A percentile compares a stretch with the other conserved stretches of the same genome.
Evolutionary conservation across 2,797 vertebrate genomes (phyloP).

Genomic region (Hemibagrus guttatus): DNA sequence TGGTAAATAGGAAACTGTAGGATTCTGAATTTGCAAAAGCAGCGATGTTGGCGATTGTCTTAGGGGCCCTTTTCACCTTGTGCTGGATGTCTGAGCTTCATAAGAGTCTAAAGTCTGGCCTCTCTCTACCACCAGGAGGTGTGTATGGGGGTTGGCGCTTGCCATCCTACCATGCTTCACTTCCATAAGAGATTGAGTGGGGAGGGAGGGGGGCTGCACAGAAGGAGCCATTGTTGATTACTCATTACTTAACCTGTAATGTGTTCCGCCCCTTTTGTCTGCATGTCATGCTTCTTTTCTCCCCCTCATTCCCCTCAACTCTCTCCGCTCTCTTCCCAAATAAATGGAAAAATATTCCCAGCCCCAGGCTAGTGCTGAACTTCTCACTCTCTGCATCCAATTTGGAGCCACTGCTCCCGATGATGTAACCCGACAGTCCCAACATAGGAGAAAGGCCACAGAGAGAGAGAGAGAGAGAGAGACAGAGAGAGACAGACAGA

Average conservation of each 20-base stretch:
- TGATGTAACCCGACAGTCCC: slow-evolving; percentile 74
- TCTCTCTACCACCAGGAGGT: slow-evolving; percentile 42
- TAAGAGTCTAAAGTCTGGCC: background rate
- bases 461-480: slow-evolving; percentile 59
- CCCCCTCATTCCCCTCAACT: slow-evolving; percentile 41
- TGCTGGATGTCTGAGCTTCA: slow-evolving; percentile 4
- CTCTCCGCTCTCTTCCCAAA: slow-evolving; percentile 62
- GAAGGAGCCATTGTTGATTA: slow-evolving; percentile 76
- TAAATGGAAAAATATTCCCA: slow-evolving; percentile 86
- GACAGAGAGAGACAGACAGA: slow-evolving; percentile 51
- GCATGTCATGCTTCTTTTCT: slow-evolving; percentile 60
- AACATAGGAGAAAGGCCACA: slow-evolving; percentile 64
- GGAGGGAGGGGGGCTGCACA: slow-evolving; percentile 63
- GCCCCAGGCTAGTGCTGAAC: slow-evolving; percentile 81
- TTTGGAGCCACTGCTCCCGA: slow-evolving; percentile 73
- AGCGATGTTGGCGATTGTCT: background rate
- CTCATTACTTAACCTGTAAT: slow-evolving; percentile 83
- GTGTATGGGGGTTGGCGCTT: slow-evolving; percentile 31
- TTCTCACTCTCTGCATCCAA: slow-evolving; percentile 85
- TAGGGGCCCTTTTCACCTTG: slow-evolving; percentile 11
- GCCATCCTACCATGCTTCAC: slow-evolving; percentile 62
- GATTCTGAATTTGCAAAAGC: background rate
- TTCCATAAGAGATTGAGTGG: slow-evolving; percentile 73
- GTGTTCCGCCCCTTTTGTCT: slow-evolving; percentile 71
- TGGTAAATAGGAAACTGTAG: background rate